Evolutionary conservation across 2,113 vertebrate genomes (phyloP).

Genomic region (Aegypius monachus): DNA sequence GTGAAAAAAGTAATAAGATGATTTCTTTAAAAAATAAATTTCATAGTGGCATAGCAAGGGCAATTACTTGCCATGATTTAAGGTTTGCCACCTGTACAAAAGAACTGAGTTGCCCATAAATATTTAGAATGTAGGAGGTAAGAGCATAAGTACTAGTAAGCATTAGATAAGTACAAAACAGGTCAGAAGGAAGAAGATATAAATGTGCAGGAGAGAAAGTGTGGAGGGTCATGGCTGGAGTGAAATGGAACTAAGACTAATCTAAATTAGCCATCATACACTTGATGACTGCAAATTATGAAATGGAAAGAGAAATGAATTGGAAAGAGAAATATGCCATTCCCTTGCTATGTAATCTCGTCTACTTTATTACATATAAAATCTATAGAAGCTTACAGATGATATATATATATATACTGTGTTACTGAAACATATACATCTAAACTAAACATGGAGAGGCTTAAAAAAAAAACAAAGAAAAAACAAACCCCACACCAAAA

Average conservation of each 20-base stretch:
- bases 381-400: not conserved
- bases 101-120: not conserved
- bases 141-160: not conserved
- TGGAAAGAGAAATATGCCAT: not conserved
- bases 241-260: not conserved
- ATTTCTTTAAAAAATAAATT: not conserved
- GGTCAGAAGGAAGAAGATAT: not conserved
- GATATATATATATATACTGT: not conserved
- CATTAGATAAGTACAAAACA: not conserved
- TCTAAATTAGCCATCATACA: not conserved
- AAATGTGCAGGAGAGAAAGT: not conserved
- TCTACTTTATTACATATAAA: not conserved
- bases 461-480: not conserved
- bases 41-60: not conserved
- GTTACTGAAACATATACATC: not conserved
- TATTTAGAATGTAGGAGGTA: not conserved
- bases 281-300: not conserved
- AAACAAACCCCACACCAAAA: accelerated
- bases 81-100: not conserved
- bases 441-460: not conserved
- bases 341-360: not conserved
- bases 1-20: not conserved
- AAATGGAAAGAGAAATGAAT: not conserved
- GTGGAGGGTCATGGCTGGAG: not conserved
- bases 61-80: not conserved